Evolutionary conservation across 1,140 invertebrate species (phyloP).

Genomic region (Ostrea denselamellosa): DNA sequence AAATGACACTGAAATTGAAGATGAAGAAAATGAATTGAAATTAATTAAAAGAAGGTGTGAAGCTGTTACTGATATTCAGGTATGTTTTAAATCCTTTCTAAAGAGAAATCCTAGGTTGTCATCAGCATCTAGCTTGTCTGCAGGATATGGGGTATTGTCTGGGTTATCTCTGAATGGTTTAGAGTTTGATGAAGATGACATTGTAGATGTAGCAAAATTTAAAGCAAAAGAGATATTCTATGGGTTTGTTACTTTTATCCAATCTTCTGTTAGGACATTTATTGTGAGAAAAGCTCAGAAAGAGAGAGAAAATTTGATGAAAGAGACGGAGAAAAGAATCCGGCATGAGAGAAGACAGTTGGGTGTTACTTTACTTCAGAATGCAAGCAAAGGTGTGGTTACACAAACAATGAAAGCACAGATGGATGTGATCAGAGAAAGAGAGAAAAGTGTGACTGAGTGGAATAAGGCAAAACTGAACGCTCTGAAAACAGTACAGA

Average conservation of each 20-base stretch:
- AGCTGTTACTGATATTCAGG: conserved; percentile 84
- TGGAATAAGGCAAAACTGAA: not conserved
- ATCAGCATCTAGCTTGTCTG: not conserved
- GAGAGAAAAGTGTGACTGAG: not conserved
- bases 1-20: conserved; percentile 28
- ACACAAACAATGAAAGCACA: not conserved
- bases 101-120: not conserved
- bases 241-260: conserved; percentile 75
- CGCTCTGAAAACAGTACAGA: not conserved
- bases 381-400: conserved; percentile 17
- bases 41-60: conserved; percentile 38
- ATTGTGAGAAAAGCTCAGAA: conserved; percentile 32
- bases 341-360: conserved; percentile 1
- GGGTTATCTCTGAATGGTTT: not conserved
- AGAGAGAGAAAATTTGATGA: not conserved
- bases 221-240: conserved; percentile 81
- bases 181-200: not conserved
- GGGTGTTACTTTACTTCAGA: conserved; percentile 7
- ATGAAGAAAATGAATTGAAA: conserved; percentile 64
- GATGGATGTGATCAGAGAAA: not conserved
- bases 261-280: conserved; percentile 10
- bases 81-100: conserved; percentile 83
- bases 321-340: conserved; percentile 26
- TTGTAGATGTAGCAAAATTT: conserved; percentile 6
- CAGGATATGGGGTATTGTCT: not conserved